A percentile compares a stretch with the other conserved stretches of the same genome.
Evolutionary conservation across 2,888 invertebrate genomes (phyloP).

Genomic region (Melinaea marsaeus): DNA sequence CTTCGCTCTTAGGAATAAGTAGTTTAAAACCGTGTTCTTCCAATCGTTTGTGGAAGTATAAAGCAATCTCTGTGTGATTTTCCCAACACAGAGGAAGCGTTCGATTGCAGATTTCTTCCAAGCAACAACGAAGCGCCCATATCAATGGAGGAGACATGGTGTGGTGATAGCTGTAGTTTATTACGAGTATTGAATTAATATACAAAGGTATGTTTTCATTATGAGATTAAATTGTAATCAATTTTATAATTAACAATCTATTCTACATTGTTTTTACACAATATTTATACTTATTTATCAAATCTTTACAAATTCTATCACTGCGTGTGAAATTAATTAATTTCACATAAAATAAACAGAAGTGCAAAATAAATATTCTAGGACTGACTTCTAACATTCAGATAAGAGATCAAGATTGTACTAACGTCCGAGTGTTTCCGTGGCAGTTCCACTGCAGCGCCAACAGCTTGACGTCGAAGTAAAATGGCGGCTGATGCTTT

Average conservation of each 20-base stretch:
- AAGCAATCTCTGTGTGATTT: conserved; percentile 82
- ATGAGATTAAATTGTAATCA: no score
- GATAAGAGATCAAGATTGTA: conserved; percentile 24
- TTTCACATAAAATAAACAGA: no score
- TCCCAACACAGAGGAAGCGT: conserved; percentile 84
- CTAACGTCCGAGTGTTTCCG: conserved; percentile 59
- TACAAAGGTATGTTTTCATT: no score
- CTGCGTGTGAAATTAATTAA: no score
- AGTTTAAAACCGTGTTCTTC: conserved; percentile 82
- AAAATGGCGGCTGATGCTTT: conserved; percentile 64
- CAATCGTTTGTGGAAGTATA: conserved; percentile 83
- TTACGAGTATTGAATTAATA: no score
- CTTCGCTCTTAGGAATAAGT: conserved; percentile 81
- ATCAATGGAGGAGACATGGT: conserved; percentile 89
- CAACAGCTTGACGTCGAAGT: conserved; percentile 61
- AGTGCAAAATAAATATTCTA: no score
- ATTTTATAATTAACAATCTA: no score
- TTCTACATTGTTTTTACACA: no score
- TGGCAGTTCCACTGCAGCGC: conserved; percentile 70
- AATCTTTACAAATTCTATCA: no score
- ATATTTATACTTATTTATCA: no score
- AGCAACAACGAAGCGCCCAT: conserved; percentile 88
- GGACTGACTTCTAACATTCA: neutral
- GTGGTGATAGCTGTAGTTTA: conserved; percentile 85
- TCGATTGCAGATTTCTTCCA: conserved; percentile 84